Base-by-base conservation (phyloP, 2,888 invertebrate genomes). In the Himalopsyche kuldschensis region DNA sequence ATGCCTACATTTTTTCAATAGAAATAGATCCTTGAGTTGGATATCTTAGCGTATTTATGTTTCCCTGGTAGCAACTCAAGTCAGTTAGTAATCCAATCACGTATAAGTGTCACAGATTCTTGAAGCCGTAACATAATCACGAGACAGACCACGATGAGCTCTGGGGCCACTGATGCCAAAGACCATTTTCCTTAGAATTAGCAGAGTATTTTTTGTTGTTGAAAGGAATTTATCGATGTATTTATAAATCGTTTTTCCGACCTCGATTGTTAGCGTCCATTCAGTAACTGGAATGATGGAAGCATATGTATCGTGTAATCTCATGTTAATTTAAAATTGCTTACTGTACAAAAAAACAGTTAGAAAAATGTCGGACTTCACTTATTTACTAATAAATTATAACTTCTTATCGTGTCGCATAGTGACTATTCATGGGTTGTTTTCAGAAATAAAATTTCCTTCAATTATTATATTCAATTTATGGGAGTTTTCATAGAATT, bases 1-100 rank as follows among this genome's bases (percentile, higher is more conserved):
- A 55, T 55, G 24, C 55, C 55, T 20, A 55, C 55, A 55, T 55
- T 55, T 55, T 55, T 55, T 55, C 20, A 55, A 55, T 55, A 55
- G 55, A 55, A 55, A 55, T 55, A 55, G 55, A 55, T 55, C 55
- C 55, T 55, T 55, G 55, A 55, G 55, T 55, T 55, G n/a, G 55
- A 20, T 55, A 24, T 41, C 55, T 55, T 24, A 15, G 55, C 24
- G 55, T 55, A 24, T 55, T 55, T 24, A 55, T 55, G 55, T 55
- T 55, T 55, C 55, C 55, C 55, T 55, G 55, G 55, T 55, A 55
- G 55, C 55, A 55, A 55, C 55, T 55, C 55, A 6, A 20, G 80
- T 41, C 77, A 85, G 84, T 80, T 82, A 80, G 46, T 78, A 85
- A 48, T 30, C 82, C 75, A 77, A 85, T 82, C 85, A 85, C 85